These are phyloP conservation scores for Atherix ibis DNA, from an alignment of 2,888 invertebrate species.

Conservation along the genomic window DNA sequence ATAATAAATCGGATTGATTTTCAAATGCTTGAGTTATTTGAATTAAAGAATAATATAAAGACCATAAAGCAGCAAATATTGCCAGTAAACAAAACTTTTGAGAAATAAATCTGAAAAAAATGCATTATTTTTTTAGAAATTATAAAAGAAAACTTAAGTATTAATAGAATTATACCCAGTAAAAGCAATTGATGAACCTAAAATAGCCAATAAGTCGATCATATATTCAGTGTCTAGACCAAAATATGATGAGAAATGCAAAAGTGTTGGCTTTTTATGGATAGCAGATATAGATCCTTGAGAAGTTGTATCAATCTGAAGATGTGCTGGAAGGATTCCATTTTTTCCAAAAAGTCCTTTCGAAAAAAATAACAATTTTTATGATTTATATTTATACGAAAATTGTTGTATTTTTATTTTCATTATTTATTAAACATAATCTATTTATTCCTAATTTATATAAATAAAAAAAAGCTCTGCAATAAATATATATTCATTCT, in stretches of 20 bases:
- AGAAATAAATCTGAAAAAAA: constrained; percentile 37
- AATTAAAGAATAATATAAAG: constrained; percentile 54
- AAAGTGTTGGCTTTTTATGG: constrained; percentile 44
- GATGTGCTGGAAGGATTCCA: constrained; percentile 50
- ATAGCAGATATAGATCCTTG: constrained; percentile 20
- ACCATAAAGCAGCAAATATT: constrained; percentile 48
- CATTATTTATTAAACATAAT: too few species aligned
- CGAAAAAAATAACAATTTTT: too few species aligned
- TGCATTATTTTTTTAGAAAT: background rate
- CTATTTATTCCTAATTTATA: background rate
- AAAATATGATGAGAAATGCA: constrained; percentile 49
- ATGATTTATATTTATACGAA: too few species aligned
- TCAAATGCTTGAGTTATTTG: constrained; percentile 49
- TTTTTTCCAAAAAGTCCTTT: constrained; percentile 63
- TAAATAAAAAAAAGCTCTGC: background rate
- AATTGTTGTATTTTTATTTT: too few species aligned
- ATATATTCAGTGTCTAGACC: constrained; percentile 49
- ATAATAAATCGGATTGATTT: constrained; percentile 46
- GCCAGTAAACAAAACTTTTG: constrained; percentile 43
- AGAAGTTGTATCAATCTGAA: constrained; percentile 28
- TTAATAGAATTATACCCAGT: constrained; percentile 35
- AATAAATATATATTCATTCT: too few species aligned
- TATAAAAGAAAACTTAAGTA: background rate
- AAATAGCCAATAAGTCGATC: constrained; percentile 48
- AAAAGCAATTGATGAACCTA: constrained; percentile 49